Conservation (phyloP, 2,888 invertebrate genomes). For the Chrysopilus asiliformis region DNA sequence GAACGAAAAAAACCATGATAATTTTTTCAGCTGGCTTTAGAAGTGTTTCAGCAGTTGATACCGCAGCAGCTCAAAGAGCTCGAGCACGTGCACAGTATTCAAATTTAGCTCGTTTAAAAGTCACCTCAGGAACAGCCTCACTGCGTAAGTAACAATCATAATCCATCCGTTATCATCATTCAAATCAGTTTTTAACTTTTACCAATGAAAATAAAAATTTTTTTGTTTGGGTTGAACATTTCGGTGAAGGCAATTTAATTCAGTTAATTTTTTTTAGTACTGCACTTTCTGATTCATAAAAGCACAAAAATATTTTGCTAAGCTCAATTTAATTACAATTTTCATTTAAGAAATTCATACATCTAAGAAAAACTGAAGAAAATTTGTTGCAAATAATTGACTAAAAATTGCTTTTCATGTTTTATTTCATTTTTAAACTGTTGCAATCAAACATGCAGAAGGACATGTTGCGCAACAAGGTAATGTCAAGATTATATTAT, state of each 20-base stretch:
- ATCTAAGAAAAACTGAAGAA: too few relatives aligned
- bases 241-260: too few relatives aligned
- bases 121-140: slow-evolving; percentile 48
- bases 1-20: background rate
- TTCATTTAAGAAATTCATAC: too few relatives aligned
- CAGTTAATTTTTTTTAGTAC: too few relatives aligned
- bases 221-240: background rate
- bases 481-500: slow-evolving; percentile 25
- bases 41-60: slow-evolving; percentile 87
- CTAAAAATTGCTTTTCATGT: slow-evolving; percentile 14
- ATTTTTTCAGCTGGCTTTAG: slow-evolving; percentile 43
- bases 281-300: too few relatives aligned
- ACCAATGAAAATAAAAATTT: background rate
- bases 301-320: too few relatives aligned
- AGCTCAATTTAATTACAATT: too few relatives aligned
- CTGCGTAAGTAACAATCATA: slow-evolving; percentile 76
- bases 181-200: slow-evolving; percentile 5
- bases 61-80: slow-evolving; percentile 80
- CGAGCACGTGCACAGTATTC: slow-evolving; percentile 73
- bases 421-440: slow-evolving; percentile 18
- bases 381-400: too few relatives aligned
- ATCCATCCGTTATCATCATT: too few relatives aligned
- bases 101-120: slow-evolving; percentile 62
- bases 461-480: slow-evolving; percentile 53
- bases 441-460: slow-evolving; percentile 34